A percentile compares a stretch with the other conserved stretches of the same genome.
These are phyloP conservation scores for Thunnus albacares DNA, from an alignment of 2,797 vertebrate species.

Conservation along the genomic window DNA sequence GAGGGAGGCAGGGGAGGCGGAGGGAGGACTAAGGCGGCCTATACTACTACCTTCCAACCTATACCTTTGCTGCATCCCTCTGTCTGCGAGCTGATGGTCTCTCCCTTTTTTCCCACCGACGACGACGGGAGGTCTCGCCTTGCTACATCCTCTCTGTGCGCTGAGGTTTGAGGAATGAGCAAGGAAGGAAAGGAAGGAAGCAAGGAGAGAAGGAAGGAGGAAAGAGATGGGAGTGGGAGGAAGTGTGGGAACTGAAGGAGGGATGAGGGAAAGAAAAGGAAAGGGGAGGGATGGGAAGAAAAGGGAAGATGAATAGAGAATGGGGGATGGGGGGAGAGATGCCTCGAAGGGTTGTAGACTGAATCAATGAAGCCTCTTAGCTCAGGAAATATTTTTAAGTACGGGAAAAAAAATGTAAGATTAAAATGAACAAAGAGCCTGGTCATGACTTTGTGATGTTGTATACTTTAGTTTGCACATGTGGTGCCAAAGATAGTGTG, in stretches of 20 bases:
- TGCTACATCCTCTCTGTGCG: conserved; percentile 51
- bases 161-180: conserved; percentile 64
- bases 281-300: conserved; percentile 28
- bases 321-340: conserved; percentile 29
- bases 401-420: conserved; percentile 33
- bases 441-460: conserved; percentile 51
- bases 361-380: conserved; percentile 58
- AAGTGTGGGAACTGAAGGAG: conserved; percentile 47
- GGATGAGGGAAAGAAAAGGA: conserved; percentile 24
- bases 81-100: conserved; percentile 82
- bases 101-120: conserved; percentile 79
- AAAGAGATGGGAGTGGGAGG: conserved; percentile 45
- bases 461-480: conserved; percentile 44
- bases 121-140: conserved; percentile 78
- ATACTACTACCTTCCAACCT: conserved; percentile 70
- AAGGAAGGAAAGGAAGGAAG: conserved; percentile 24
- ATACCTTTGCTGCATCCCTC: conserved; percentile 81
- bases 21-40: conserved; percentile 59
- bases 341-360: conserved; percentile 42
- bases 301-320: conserved; percentile 38
- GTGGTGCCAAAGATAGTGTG: conserved; percentile 14
- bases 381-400: conserved; percentile 56
- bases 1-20: conserved; percentile 54
- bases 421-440: conserved; percentile 52
- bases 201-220: conserved; percentile 37